Base-by-base conservation (phyloP, 92 coral and sea anemone species). In the Siderastrea siderea region DNA sequence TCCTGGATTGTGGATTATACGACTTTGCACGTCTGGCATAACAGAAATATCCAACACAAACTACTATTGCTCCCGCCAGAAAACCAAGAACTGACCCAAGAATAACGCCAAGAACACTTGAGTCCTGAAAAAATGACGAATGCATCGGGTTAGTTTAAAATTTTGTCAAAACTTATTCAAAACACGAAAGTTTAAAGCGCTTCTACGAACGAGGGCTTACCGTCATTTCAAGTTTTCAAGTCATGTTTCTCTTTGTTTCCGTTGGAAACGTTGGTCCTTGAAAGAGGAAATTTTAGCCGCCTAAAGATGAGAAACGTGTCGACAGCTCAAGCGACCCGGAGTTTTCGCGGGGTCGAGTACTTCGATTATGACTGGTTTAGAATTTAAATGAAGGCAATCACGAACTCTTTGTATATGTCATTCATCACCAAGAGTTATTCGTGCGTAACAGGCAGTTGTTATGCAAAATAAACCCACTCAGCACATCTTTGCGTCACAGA, bases 1-100 rank as follows among this genome's bases (percentile, higher is more conserved):
- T 16, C 8, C 61, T 67, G 19, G 79, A 77, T n/a, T 61, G 84
- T 11, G 89, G 87, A 17, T 71, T 55, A 71, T 88, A 92, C 2
- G 89, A 73, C 83, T 93, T 93, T 51, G 92, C 75, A 43, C 90
- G 87, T 88, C 68, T 93, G 13, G 91, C 82, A 14, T 88, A 93
- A 55, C 81, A 89, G 10, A 84, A 63, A 70, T 68, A 94, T 1
- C 82, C 89, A 44, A 86, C 5, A 19, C 96, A 84, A 3, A 95
- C 95, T 8, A 77, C 96, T 14, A 91, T 43, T 71, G 86, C 98
- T 4, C 98, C 98, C 45, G 91, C 93, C 47, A 95, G 72, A 71
- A 95, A 95, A 0, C 98, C 98, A 13, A 95, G 87, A 5, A 95
- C 86, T 16, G 96, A 85, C 9, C 98, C 98, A 3, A 95, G 88